Percentiles rank a stretch among this genome's conserved stretches.
Conservation (phyloP, 2,113 vertebrate genomes). For the Myrmophylax atrothorax region DNA sequence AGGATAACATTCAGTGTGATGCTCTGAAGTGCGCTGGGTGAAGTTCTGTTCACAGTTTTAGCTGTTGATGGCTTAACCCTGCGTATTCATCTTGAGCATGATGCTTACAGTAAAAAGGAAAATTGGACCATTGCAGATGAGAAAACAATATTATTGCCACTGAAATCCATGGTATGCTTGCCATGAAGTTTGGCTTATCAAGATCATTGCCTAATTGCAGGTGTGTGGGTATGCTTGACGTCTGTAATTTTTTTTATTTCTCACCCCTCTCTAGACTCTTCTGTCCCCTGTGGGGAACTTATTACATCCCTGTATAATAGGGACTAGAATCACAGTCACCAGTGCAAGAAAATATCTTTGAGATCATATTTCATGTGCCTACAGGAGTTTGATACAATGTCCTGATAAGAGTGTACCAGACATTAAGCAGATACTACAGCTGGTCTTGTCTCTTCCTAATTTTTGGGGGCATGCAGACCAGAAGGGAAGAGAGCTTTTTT, state of each 20-base stretch:
- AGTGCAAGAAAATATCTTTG: constrained; percentile 19
- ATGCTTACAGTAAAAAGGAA: neutral
- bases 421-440: constrained; percentile 14
- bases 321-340: neutral
- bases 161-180: neutral
- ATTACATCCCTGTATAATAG: neutral
- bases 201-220: neutral
- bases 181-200: neutral
- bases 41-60: neutral
- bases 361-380: constrained; percentile 5
- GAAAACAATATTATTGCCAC: neutral
- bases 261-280: neutral
- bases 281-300: neutral
- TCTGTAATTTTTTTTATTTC: neutral
- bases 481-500: neutral
- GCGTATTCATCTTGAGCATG: neutral
- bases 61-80: neutral
- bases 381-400: neutral
- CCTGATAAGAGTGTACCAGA: neutral
- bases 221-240: neutral
- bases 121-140: neutral
- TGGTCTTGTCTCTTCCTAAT: neutral
- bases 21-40: neutral
- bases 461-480: neutral
- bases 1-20: neutral